Evolutionary conservation across 2,113 vertebrate species (phyloP), one percentile per base, ranked within the genome.

Genomic region (Corythoichthys haematopterus): DNA sequence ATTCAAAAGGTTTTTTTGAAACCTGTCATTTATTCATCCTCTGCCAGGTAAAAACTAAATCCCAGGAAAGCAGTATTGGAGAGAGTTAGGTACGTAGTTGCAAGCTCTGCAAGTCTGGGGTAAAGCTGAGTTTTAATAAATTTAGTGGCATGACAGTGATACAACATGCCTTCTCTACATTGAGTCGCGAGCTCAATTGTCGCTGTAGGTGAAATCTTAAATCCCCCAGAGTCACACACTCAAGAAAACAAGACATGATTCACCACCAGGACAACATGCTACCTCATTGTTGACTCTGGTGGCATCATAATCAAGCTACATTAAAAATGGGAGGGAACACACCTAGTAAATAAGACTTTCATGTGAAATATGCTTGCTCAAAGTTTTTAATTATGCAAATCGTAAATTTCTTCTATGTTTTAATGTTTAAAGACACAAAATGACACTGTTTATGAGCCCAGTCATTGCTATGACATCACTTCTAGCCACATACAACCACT

Each of bases 141-240:
- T 61, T 20, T 61, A 37, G 1, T 4, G 8, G 7, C 10, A 45
- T 62, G n/a, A 45, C n/a, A 6, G 43, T 8, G n/a, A 8, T 10
- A 12, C n/a, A 62, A 8, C 40, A n/a, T 6, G 43, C 28, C 43
- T 46, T 33, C 33, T 33, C 33, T 13, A 14, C 13, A 14, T 57
- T 35, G 55, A 57, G 55, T 57, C 55, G 14, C 14, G 6, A 33
- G 33, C 33, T 1, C 11, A 6, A 57, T 6, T 37, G 55, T 13
- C 35, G 12, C 12, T 13, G 76, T 83, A 73, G 80, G 80, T 68
- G 51, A 83, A 76, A 80, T 79, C 75, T 85, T 77, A 79, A 66
- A 75, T 74, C 64, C 87, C 88, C 82, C 81, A 60, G 58, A 60
- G 58, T 20, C 37, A 20, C 16, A 60, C 37, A n/a, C 2, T 20